These are phyloP conservation scores for Cryptophagus acutangulus DNA, from an alignment of 2,888 invertebrate species.

Conservation along the genomic window DNA sequence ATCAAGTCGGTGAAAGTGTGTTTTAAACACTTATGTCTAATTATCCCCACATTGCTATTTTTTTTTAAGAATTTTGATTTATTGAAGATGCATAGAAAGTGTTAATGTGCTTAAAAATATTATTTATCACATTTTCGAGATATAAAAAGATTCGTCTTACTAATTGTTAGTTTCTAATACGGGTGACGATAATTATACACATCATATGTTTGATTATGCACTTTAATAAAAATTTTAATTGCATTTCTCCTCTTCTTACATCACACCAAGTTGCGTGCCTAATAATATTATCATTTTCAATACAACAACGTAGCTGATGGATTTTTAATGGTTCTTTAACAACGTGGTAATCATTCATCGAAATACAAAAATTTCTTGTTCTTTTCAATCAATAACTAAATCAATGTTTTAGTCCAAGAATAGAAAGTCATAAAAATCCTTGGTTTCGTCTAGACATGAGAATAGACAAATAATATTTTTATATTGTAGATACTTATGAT, in stretches of 20 bases:
- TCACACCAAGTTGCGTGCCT: conserved; percentile 1
- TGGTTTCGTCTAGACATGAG: too few species aligned
- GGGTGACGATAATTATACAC: not conserved
- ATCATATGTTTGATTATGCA: not conserved
- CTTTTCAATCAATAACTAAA: too few species aligned
- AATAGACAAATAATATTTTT: too few species aligned
- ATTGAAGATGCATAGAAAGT: conserved; percentile 9
- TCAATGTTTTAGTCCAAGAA: too few species aligned
- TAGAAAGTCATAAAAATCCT: too few species aligned
- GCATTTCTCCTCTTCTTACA: too few species aligned
- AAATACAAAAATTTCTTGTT: too few species aligned
- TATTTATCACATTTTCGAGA: not conserved
- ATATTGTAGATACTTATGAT: too few species aligned
- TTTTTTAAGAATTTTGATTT: conserved; percentile 12
- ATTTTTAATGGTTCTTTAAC: too few species aligned
- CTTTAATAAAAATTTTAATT: too few species aligned
- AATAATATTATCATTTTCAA: not conserved
- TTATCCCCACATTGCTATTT: conserved; percentile 20
- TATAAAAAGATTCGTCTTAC: conserved; percentile 1
- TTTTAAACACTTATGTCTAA: conserved; percentile 20
- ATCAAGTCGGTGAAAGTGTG: conserved; percentile 30
- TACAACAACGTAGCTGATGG: not conserved
- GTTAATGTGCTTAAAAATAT: conserved; percentile 2
- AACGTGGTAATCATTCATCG: too few species aligned
- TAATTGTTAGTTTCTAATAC: not conserved